Evolutionary conservation across 2,888 invertebrate genomes (phyloP), one percentile per base, ranked within the genome.

Genomic region (Leptogaster cylindrica): DNA sequence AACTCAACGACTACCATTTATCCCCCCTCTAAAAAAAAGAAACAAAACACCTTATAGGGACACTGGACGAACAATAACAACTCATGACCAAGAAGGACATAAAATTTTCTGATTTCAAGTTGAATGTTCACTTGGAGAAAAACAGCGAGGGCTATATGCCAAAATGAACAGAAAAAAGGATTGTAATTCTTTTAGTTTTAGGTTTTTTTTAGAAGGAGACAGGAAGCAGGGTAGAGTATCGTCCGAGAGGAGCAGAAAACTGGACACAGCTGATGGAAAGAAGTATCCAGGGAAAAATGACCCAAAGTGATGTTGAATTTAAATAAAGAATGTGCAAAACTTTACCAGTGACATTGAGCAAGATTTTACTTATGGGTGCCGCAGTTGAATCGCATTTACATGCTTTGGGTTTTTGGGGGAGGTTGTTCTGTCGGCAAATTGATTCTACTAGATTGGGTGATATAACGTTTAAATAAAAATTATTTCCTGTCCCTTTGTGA

Each of bases 1-100:
- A 68, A 68, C 25, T 68, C 68, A 61, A 68, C 66, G 48, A 44
- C 41, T 33, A 10, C 64, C 46, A 64, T 64, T 64, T 64, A 64
- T 48, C 20, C 64, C 64, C 48, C 61, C 27, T n/a, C n/a, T n/a
- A n/a, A n/a, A n/a, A n/a, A n/a, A n/a, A n/a, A n/a, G n/a, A n/a
- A n/a, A n/a, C n/a, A n/a, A n/a, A n/a, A n/a, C n/a, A 44, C 41
- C 44, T 27, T 61, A 31, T 61, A 44, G 61, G 44, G 12, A 28
- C 25, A 10, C 64, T n/a, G 50, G 50, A 33, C 36, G 20, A 14
- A 64, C 48, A 64, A 48, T 48, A 64, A 64, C 64, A 48, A 48
- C 23, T 64, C 33, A 65, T 52, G 65, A 65, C 65, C 65, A 65
- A 65, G 52, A 41, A 65, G 52, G 65, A 65, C 52, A 65, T 65